Evolutionary conservation across 2,113 vertebrate species (phyloP).

Genomic region (Crotophaga sulcirostris): DNA sequence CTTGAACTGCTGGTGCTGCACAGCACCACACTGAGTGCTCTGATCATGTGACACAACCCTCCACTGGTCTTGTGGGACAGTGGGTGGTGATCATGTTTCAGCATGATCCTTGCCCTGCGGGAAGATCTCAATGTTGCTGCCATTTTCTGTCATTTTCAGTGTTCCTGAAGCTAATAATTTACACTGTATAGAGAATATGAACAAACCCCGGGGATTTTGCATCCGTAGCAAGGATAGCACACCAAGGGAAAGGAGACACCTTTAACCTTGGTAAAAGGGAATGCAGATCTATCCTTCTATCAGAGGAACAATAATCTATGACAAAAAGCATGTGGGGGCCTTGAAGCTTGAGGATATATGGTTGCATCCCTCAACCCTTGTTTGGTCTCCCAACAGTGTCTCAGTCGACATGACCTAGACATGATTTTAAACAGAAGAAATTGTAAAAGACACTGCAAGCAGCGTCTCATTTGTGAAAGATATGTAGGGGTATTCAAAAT

Average conservation of each 20-base stretch:
- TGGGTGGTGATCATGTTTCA: neutral
- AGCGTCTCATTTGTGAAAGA: neutral
- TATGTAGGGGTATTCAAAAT: accelerated
- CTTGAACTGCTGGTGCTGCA: neutral
- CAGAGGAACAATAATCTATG: neutral
- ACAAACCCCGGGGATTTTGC: neutral
- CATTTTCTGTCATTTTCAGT: neutral
- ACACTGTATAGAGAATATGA: accelerated
- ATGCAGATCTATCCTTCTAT: neutral
- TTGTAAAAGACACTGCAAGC: neutral
- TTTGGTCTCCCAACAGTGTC: neutral
- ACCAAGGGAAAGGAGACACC: neutral
- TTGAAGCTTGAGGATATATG: neutral
- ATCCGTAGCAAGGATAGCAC: neutral
- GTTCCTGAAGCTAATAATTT: neutral
- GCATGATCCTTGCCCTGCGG: neutral
- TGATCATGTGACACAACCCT: accelerated
- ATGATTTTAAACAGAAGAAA: neutral
- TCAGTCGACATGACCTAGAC: neutral
- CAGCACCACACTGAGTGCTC: accelerated
- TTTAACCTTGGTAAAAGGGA: neutral
- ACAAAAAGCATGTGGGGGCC: accelerated
- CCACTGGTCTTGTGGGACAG: accelerated
- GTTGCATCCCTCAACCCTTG: neutral
- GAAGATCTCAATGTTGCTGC: neutral